Percentiles rank a stretch among this genome's conserved stretches.
Evolutionary conservation across 1,140 invertebrate species (phyloP).

Genomic region (Conus betulinus): DNA sequence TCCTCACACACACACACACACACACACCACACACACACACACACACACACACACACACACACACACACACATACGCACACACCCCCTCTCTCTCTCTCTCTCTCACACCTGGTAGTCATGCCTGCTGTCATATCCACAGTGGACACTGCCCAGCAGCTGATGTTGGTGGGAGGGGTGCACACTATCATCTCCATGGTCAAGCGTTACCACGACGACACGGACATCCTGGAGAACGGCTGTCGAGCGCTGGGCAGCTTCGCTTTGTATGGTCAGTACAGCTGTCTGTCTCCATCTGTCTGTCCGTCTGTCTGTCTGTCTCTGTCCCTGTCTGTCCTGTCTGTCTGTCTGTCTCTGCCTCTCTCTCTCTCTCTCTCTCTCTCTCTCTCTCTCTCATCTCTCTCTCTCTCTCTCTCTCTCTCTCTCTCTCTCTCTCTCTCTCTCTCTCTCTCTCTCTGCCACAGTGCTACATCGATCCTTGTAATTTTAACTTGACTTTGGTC

Average conservation of each 20-base stretch:
- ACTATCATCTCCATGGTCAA: constrained; percentile 53
- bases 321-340: neutral
- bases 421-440: constrained; percentile 1
- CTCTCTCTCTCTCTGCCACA: neutral
- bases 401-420: neutral
- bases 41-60: no score
- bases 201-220: constrained; percentile 46
- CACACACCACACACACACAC: no score
- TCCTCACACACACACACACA: no score
- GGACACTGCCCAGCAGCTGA: constrained; percentile 52
- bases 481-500: no score
- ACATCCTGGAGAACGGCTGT: constrained; percentile 58
- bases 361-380: neutral
- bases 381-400: neutral
- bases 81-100: no score
- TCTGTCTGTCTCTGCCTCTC: neutral
- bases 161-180: constrained; percentile 58
- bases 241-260: constrained; percentile 59
- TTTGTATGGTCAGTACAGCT: constrained; percentile 47
- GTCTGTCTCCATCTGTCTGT: constrained; percentile 4
- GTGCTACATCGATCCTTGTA: neutral
- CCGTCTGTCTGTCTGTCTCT: neutral
- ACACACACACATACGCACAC: no score
- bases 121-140: constrained; percentile 26
- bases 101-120: no score